Conservation (phyloP, 2,113 vertebrate genomes). For the Hippocampus mohnikei region DNA sequence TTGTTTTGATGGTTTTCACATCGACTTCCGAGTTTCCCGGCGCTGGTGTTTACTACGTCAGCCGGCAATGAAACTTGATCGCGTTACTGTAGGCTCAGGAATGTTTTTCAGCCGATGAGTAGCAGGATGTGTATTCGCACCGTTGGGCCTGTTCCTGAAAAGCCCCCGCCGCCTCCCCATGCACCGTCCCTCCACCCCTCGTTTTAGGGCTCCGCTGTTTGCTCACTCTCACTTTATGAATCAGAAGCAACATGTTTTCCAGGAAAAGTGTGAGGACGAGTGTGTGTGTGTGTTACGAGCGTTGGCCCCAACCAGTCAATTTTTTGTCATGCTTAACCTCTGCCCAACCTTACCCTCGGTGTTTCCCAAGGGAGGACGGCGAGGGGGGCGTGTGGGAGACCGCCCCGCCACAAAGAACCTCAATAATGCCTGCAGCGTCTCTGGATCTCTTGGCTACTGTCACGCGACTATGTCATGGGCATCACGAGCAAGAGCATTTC, state of each 20-base stretch:
- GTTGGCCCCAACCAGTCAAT: not conserved
- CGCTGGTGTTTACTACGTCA: conserved; percentile 52
- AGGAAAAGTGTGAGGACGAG: conserved; percentile 22
- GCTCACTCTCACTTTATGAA: conserved; percentile 53
- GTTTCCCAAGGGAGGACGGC: not conserved
- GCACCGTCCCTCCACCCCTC: not conserved
- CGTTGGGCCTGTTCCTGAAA: conserved; percentile 36
- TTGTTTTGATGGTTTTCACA: conserved; percentile 53
- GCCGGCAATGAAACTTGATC: conserved; percentile 58
- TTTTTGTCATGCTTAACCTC: not conserved
- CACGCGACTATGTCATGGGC: not conserved
- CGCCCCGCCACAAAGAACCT: not conserved
- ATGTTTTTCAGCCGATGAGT: conserved; percentile 56
- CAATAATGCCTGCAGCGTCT: not conserved
- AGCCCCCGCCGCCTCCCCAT: not conserved
- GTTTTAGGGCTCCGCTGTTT: conserved; percentile 37
- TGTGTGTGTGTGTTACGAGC: conserved; percentile 4
- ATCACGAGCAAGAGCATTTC: not conserved
- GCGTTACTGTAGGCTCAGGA: conserved; percentile 58
- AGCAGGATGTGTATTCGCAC: conserved; percentile 38
- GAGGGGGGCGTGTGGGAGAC: not conserved
- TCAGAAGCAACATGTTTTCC: conserved; percentile 57
- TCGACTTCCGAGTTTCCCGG: conserved; percentile 36
- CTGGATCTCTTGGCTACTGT: not conserved
- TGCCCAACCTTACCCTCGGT: not conserved